Evolutionary conservation across 1,140 invertebrate genomes (phyloP).

Genomic region (Dermatophagoides farinae): DNA sequence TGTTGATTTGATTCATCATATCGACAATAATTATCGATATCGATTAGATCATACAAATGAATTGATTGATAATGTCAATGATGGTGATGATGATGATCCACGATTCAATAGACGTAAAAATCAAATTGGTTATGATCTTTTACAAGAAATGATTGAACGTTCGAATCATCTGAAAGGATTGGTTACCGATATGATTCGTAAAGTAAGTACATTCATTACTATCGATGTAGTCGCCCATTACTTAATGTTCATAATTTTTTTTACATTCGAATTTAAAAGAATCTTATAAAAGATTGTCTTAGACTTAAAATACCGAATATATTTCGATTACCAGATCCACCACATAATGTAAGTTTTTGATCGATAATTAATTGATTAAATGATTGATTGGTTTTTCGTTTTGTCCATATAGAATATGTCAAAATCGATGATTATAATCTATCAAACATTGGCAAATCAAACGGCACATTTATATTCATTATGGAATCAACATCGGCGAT

Average conservation of each 20-base stretch:
- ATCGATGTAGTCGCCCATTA: not conserved
- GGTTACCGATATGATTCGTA: slow-evolving; percentile 6
- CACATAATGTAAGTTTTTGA: not conserved
- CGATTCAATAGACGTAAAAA: not conserved
- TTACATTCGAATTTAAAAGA: not conserved
- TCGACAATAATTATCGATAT: too few species aligned
- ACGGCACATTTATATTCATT: not conserved
- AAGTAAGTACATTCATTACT: not conserved
- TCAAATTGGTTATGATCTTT: not conserved
- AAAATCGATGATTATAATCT: not conserved
- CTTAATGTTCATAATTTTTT: not conserved
- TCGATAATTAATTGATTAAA: too few species aligned
- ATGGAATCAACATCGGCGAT: not conserved
- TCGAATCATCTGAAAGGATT: not conserved
- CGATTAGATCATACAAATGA: too few species aligned
- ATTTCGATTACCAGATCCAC: not conserved
- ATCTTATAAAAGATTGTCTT: not conserved
- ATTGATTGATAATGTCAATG: not conserved
- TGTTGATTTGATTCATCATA: not conserved
- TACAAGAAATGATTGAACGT: not conserved
- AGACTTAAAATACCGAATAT: not conserved
- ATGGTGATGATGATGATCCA: not conserved
- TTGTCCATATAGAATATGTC: not conserved
- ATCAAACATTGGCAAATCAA: slow-evolving; percentile 5
- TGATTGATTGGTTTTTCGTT: too few species aligned